Evolutionary conservation across 1,140 invertebrate species (phyloP), one percentile per base, ranked within the genome.

Genomic region (Mya arenaria): DNA sequence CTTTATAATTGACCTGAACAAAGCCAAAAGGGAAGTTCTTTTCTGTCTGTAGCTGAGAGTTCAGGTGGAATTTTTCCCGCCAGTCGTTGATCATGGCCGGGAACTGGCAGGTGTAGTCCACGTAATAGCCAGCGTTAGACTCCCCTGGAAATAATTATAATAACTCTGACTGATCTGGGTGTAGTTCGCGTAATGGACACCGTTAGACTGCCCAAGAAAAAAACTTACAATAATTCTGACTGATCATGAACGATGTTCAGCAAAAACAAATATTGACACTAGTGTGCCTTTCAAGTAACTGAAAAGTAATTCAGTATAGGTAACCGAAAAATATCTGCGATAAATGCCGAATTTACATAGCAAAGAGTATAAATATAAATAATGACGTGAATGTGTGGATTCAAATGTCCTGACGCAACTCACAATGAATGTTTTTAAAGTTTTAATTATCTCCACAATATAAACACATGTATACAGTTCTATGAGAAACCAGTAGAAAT

Each of bases 101-200:
- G 75, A 90, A 89, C 44, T 86, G 87, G 65, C 90, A 90, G 15
- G 58, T 74, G 62, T 91, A 90, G 6, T 55, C 80, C 17, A 85
- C 41, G 39, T 56, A 48, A 44, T 60, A 32, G 5, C 23, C 44
- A 0, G 71, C 69, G 83, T 89, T 86, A 4, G 87, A 65, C 65
- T 89, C 88, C 34, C 88, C 88, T 88, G 32, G 8, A n/a, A n/a
- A n/a, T n/a, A n/a, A n/a, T n/a, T n/a, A n/a, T 69, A 75, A 28
- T 6, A 71, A 19, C 13, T 30, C 17, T 15, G 10, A 0, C 13
- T 73, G 63, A 37, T 15, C 10, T 1, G 25, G 28, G 13, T 17
- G 13, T 17, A 19, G 37, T 17, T 28, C 17, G 28, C 37, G 17
- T 28, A 10, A 10, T 68, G 65, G 25, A 34, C 25, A 19, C 10